These are phyloP conservation scores for Seira ritae DNA, from an alignment of 2,888 invertebrate genomes.

Conservation along the genomic window DNA sequence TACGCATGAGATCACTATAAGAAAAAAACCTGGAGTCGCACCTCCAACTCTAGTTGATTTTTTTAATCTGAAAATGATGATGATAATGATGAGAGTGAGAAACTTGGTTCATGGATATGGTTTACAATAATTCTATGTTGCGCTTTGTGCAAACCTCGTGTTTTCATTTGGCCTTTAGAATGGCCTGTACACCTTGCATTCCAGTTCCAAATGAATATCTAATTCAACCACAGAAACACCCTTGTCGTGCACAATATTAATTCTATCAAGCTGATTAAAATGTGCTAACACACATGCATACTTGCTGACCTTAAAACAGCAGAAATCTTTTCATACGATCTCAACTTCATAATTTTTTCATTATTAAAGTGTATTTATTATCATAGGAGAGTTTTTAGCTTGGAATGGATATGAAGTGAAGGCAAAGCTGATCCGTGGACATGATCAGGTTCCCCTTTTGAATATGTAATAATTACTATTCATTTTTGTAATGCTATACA, in stretches of 20 bases:
- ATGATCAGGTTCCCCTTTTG: too few species aligned
- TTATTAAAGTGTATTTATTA: too few species aligned
- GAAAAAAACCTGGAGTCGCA: too few species aligned
- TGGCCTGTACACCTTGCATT: slow-evolving; percentile 33
- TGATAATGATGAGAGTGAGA: neutral
- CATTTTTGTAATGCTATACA: too few species aligned
- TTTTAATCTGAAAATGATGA: neutral
- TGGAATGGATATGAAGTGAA: too few species aligned
- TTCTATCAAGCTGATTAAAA: neutral
- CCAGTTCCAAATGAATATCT: neutral
- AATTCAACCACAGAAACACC: neutral
- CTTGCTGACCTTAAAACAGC: slow-evolving; percentile 49
- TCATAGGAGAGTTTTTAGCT: too few species aligned
- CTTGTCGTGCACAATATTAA: neutral
- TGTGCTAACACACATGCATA: slow-evolving; percentile 7
- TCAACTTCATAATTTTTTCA: slow-evolving; percentile 35
- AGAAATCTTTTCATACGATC: slow-evolving; percentile 45
- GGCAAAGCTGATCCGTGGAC: too few species aligned
- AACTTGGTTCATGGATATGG: slow-evolving; percentile 7
- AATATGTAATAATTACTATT: too few species aligned
- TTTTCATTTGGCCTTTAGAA: slow-evolving; percentile 4
- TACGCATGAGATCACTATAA: too few species aligned
- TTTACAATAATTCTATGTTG: neutral
- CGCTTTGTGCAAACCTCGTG: neutral
- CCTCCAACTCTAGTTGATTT: too few species aligned